Base-by-base conservation (phyloP, 2,888 invertebrate genomes). In the Tenthredo notha region DNA sequence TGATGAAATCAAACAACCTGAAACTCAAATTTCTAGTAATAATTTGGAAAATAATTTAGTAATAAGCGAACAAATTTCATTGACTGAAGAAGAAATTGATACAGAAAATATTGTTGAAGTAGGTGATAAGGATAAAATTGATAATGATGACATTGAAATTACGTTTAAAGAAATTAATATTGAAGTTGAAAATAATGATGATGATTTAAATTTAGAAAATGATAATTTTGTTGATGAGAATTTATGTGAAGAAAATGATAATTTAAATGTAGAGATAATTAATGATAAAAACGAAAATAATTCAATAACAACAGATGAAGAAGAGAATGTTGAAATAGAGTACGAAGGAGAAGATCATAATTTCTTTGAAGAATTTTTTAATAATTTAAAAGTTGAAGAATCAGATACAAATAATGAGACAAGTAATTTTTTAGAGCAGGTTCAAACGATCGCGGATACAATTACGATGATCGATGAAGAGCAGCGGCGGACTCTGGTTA, bases 71-170 rank as follows among this genome's bases (percentile, higher is more conserved):
- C 4, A 43, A 47, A 43, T 6, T 25, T 5, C 4, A 33, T 5
- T 33, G 18, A 1, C 15, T 75, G 15, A n/a, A 12, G 29, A 25
- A 54, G 29, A 25, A 43, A 54, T 18, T 15, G 2, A 15, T 75
- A 6, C 0, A 50, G 25, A 37, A 58, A 58, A 58, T 54, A 61
- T 21, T 50, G 40, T 80, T 58, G 25, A 25, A 12, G 0, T 84
- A 25, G 43, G 5, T 84, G 18, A 0, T 47, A 21, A n/a, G 12
- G 15, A n/a, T 15, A n/a, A 72, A 72, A 72, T 72, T n/a, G 72
- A 74, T 40, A 74, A 43, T 40, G 74, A 74, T 40, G n/a, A n/a
- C n/a, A 74, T 18, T 47, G 21, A 74, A 25, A 21, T n/a, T 74
- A 74, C 12, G 3, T 67, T 10, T 18, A 37, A 7, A n/a, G 43